Conservation (phyloP, 1,140 invertebrate species). For the Drosophila subpulchrella region DNA sequence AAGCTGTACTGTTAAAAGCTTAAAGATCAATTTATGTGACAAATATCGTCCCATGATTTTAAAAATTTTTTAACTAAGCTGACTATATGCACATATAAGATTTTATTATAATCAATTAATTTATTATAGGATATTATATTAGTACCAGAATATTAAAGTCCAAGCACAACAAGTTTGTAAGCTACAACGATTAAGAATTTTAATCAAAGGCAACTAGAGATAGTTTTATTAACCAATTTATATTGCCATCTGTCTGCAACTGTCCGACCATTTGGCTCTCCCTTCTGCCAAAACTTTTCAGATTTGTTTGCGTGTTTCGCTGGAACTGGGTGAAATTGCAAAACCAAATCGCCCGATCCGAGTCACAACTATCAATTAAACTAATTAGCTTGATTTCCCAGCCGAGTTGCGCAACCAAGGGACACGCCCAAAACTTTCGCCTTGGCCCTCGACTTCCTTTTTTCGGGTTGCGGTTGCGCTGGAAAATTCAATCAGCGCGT, state of each 20-base stretch:
- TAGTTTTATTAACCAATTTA: slow-evolving; percentile 18
- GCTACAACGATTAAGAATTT: background rate
- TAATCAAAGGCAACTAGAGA: background rate
- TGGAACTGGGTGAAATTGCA: slow-evolving; percentile 20
- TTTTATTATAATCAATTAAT: no score
- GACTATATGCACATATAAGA: no score
- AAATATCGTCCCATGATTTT: no score
- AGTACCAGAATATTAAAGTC: background rate
- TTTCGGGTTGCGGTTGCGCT: slow-evolving; percentile 18
- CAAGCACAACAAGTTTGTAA: background rate
- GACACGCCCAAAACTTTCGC: slow-evolving; percentile 53
- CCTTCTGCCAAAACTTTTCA: slow-evolving; percentile 10
- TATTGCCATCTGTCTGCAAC: slow-evolving; percentile 22
- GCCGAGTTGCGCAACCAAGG: slow-evolving; percentile 21
- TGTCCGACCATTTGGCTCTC: slow-evolving; percentile 10
- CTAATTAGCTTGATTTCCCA: slow-evolving; percentile 74
- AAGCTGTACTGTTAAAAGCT: no score
- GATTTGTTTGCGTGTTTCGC: slow-evolving; percentile 32
- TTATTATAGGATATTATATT: no score
- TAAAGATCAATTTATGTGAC: no score
- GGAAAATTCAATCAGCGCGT: slow-evolving; percentile 74
- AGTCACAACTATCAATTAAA: slow-evolving; percentile 78
- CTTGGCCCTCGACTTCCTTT: slow-evolving; percentile 21
- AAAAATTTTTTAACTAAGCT: no score
- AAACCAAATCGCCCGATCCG: slow-evolving; percentile 13